A percentile compares a stretch with the other conserved stretches of the same genome.
Evolutionary conservation across 2,888 invertebrate species (phyloP).

Genomic region (Panorpa germanica): DNA sequence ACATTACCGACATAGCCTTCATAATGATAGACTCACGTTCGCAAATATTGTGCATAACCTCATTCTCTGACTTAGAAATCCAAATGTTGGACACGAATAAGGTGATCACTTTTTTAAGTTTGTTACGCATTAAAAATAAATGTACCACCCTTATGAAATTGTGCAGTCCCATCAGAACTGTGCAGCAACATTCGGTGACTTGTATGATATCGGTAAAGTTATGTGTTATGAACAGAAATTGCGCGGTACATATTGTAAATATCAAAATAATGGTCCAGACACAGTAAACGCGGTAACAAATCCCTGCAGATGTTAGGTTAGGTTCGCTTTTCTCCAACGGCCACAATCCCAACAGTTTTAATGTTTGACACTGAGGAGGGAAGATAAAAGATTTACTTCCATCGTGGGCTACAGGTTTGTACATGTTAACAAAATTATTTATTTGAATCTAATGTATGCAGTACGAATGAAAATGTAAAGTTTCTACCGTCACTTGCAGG

Average conservation of each 20-base stretch:
- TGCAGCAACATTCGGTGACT: slow-evolving; percentile 23
- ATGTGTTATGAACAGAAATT: slow-evolving; percentile 18
- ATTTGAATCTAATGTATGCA: no score
- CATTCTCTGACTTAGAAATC: slow-evolving; percentile 19
- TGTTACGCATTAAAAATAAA: slow-evolving; percentile 17
- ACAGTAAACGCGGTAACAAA: slow-evolving; percentile 14
- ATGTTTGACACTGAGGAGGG: slow-evolving; percentile 21
- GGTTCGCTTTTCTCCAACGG: slow-evolving; percentile 14
- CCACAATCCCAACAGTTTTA: slow-evolving; percentile 23
- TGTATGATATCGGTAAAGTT: slow-evolving; percentile 20
- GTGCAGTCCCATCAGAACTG: slow-evolving; percentile 22
- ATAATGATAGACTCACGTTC: slow-evolving; percentile 18
- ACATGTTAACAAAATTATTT: no score
- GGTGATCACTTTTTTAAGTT: slow-evolving; percentile 17
- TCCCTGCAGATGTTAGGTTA: no score
- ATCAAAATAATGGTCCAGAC: slow-evolving; percentile 21
- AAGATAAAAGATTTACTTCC: no score
- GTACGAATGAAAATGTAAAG: no score
- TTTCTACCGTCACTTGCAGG: no score
- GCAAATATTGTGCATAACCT: no score
- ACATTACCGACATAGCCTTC: slow-evolving; percentile 19
- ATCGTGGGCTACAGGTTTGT: no score
- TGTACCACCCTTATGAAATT: slow-evolving; percentile 22
- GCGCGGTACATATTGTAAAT: slow-evolving; percentile 19
- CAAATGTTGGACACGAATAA: slow-evolving; percentile 20